Conservation (phyloP, 2,888 invertebrate species). For the Nudaria mundana region DNA sequence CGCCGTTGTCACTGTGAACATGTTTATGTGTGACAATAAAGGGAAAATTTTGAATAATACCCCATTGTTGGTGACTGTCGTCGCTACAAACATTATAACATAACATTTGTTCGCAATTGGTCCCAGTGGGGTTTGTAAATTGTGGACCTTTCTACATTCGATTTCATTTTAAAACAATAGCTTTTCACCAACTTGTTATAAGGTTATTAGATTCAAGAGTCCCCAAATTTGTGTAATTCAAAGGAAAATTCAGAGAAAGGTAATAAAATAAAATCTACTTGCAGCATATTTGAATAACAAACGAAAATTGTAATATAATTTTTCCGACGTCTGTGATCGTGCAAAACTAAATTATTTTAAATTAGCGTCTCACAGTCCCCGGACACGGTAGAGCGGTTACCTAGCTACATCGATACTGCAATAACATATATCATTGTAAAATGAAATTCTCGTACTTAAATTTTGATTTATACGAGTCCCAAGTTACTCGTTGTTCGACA, state of each 20-base stretch:
- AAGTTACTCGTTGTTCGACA: conserved; percentile 43
- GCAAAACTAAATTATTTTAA: conserved; percentile 14
- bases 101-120: conserved; percentile 36
- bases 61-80: conserved; percentile 60
- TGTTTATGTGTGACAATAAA: conserved; percentile 72
- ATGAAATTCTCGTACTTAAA: conserved; percentile 41
- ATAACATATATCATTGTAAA: conserved; percentile 29
- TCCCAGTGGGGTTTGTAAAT: conserved; percentile 24
- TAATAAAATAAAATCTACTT: conserved; percentile 21
- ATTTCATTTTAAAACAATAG: conserved; percentile 27
- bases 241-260: conserved; percentile 8
- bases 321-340: conserved; percentile 7
- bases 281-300: conserved; percentile 8
- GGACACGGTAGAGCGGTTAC: conserved; percentile 15
- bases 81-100: conserved; percentile 54
- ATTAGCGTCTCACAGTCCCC: conserved; percentile 9
- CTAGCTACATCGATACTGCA: conserved; percentile 28
- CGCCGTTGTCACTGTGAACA: conserved; percentile 63
- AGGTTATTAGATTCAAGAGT: conserved; percentile 25
- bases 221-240: conserved; percentile 10
- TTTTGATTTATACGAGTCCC: conserved; percentile 52
- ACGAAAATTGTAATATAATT: conserved; percentile 10
- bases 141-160: conserved; percentile 18
- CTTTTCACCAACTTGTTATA: conserved; percentile 21
- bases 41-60: conserved; percentile 71